A percentile compares a stretch with the other conserved stretches of the same genome.
Conservation (phyloP, 2,888 invertebrate genomes). For the Lysandra bellargus region DNA sequence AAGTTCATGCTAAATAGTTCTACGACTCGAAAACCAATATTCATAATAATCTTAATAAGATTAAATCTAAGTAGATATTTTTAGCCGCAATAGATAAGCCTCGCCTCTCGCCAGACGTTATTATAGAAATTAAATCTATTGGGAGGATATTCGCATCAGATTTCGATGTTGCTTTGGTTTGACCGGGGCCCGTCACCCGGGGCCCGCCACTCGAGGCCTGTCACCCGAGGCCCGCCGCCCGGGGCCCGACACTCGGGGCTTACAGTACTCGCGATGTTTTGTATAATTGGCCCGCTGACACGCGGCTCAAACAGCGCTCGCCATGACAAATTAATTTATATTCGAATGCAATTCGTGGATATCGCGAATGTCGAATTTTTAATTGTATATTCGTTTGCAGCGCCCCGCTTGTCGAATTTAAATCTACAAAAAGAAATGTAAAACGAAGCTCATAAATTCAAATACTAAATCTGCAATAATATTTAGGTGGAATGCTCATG, state of each 20-base stretch:
- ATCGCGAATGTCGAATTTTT: background rate
- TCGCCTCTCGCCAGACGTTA: background rate
- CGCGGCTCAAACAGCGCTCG: background rate
- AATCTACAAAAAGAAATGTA: background rate
- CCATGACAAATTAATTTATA: constrained; percentile 4
- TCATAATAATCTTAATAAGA: background rate
- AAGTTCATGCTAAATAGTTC: too few relatives aligned
- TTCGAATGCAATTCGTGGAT: background rate
- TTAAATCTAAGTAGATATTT: background rate
- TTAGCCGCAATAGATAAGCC: background rate
- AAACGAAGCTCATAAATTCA: background rate
- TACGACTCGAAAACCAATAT: too few relatives aligned
- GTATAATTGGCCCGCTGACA: background rate
- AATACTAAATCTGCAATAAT: background rate
- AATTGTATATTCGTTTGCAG: background rate
- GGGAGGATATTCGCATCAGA: background rate
- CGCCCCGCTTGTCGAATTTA: background rate
- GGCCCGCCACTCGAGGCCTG: too few relatives aligned
- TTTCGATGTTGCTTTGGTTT: background rate
- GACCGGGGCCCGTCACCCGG: background rate
- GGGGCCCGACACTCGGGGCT: background rate
- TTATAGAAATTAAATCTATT: background rate
- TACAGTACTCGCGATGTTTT: background rate
- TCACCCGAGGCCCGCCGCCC: too few relatives aligned
- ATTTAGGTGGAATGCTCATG: background rate